Percentiles rank a stretch among this genome's conserved stretches.
Conservation (phyloP, 2,113 vertebrate species). For the Gobius niger region DNA sequence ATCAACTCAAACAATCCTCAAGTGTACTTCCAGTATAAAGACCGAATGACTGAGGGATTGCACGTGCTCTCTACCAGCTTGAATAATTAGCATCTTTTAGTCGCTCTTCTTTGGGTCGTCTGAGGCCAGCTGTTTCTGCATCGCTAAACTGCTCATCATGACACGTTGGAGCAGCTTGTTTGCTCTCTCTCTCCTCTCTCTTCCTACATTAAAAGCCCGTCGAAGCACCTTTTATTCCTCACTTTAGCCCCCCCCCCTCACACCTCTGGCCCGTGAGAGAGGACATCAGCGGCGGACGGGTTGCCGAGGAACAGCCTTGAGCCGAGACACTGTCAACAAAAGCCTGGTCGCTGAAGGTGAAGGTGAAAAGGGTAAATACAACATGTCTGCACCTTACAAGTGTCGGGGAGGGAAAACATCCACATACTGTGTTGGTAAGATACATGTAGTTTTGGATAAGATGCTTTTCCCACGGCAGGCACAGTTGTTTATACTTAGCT, state of each 20-base stretch:
- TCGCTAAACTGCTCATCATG: not conserved
- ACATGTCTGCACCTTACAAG: not conserved
- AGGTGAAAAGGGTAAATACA: not conserved
- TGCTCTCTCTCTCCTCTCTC: slow-evolving; percentile 76
- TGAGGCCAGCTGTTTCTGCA: not conserved
- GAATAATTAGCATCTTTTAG: no score
- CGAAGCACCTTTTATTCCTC: slow-evolving; percentile 32
- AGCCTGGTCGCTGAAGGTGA: not conserved
- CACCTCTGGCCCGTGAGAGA: slow-evolving; percentile 10
- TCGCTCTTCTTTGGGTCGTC: not conserved
- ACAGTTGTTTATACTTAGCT: no score
- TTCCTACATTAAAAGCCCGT: slow-evolving; percentile 48
- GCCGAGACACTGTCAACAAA: slow-evolving; percentile 41
- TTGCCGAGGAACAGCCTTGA: slow-evolving; percentile 57
- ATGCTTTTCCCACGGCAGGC: no score
- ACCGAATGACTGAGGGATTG: no score
- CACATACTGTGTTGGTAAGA: not conserved
- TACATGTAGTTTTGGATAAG: not conserved
- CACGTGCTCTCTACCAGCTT: no score
- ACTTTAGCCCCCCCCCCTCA: slow-evolving; percentile 19
- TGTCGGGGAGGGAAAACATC: not conserved
- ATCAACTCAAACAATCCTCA: no score
- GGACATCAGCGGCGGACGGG: slow-evolving; percentile 31
- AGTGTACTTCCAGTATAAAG: no score
- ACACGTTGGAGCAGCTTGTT: slow-evolving; percentile 58